Evolutionary conservation across 1,140 invertebrate genomes (phyloP), one percentile per base, ranked within the genome.

Genomic region (Helicoverpa armigera): DNA sequence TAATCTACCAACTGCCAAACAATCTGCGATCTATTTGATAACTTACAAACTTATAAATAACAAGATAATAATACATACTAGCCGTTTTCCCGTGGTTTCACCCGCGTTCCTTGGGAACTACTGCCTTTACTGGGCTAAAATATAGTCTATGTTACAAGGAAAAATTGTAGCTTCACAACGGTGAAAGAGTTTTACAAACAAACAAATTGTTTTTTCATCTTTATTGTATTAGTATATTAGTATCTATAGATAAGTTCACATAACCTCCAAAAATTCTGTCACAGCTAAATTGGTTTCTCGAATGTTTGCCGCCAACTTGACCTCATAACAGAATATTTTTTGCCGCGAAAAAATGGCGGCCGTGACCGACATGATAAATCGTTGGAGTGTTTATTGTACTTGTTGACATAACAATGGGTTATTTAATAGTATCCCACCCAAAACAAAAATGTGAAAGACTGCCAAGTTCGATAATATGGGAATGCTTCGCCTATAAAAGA

Each of bases 281-380:
- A 35, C 53, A 31, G 29, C n/a, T 18, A 72, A 48, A 76, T 76
- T 63, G 48, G 35, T 63, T 63, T 29, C 58, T 61, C 5, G n/a
- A 61, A 61, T 53, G 67, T 70, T 51, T 60, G 77, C 56, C 31
- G 16, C 29, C 18, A 43, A 60, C 72, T 56, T 16, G 48, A 31
- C 43, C 67, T 65, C 58, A 18, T 48, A 16, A 54, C 16, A 67
- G 13, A 53, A 16, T 50, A 48, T 51, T 67, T 60, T 79, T 67
- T 69, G 65, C 13, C 16, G 56, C 48, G 65, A 29, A 69, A 69
- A n/a, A 29, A 18, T 35, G 53, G 53, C 35, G 67, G 9, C 77
- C 77, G 13, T 72, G 77, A 61, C 77, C 67, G 77, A 50, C 18
- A 61, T 79, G 77, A 79, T 56, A 79, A 61, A 54, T 43, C 74